phyloP scores from a whole-genome alignment of 2,797 vertebrate species.

The Poeciliopsis infans region DNA sequence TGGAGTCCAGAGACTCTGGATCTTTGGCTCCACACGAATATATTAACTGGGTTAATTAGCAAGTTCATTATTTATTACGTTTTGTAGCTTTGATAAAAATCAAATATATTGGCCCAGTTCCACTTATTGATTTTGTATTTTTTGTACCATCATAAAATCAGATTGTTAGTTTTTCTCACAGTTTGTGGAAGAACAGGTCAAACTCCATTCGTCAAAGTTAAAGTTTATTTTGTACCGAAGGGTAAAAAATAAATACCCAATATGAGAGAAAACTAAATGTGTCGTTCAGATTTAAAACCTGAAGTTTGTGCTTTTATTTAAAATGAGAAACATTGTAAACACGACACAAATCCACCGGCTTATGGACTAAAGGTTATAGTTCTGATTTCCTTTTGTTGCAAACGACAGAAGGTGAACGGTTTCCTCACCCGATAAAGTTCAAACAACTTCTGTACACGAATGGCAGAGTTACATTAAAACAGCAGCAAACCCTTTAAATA shows the following conservation, averaged over 20 bases:
- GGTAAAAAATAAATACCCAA: background rate
- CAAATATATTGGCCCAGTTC: no score
- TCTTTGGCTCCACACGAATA: no score
- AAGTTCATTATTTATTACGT: no score
- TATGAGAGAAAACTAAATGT: background rate
- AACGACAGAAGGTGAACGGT: background rate
- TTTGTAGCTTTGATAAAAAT: no score
- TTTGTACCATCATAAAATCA: background rate
- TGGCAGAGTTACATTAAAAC: background rate
- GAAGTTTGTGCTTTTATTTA: background rate
- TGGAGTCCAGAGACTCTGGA: no score
- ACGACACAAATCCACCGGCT: background rate
- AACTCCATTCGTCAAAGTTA: background rate
- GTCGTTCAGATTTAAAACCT: background rate
- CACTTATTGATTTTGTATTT: background rate
- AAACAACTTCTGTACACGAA: background rate
- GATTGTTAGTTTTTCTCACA: background rate
- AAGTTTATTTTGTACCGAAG: background rate
- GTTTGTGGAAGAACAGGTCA: background rate
- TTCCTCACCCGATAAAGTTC: background rate
- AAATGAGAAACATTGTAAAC: background rate
- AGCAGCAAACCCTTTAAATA: conserved; percentile 11
- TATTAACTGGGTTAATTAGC: no score
- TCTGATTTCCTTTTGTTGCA: background rate
- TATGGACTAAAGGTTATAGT: background rate